phyloP scores from a whole-genome alignment of 1,140 invertebrate species.

The Drosophila yakuba region DNA sequence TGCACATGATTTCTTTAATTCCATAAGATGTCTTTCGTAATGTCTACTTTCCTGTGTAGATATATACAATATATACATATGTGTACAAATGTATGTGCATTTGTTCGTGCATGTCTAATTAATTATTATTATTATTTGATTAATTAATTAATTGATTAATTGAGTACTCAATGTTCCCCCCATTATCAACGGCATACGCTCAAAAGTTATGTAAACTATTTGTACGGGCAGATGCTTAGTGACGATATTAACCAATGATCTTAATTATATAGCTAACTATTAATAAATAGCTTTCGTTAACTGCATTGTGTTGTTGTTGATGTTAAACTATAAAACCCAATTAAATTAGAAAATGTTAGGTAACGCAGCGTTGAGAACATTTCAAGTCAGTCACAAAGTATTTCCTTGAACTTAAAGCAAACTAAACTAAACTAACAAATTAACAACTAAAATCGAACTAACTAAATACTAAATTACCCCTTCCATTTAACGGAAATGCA shows the following conservation, averaged over 20 bases:
- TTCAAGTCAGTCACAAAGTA: conserved; percentile 42
- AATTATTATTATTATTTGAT: conserved; percentile 14
- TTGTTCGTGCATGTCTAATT: conserved; percentile 33
- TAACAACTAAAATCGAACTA: neutral
- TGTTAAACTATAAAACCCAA: conserved; percentile 34
- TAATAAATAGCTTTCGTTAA: conserved; percentile 42
- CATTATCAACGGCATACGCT: conserved; percentile 29
- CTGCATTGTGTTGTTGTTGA: conserved; percentile 47
- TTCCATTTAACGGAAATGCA: neutral
- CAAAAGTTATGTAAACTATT: conserved; percentile 31
- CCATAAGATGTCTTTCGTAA: conserved; percentile 22
- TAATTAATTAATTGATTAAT: neutral
- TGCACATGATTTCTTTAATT: conserved; percentile 34
- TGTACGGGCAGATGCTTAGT: conserved; percentile 18
- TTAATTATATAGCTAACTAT: conserved; percentile 34
- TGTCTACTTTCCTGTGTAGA: conserved; percentile 39
- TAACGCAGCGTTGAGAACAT: conserved; percentile 43
- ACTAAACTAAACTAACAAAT: neutral
- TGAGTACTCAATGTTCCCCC: conserved; percentile 4
- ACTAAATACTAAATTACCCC: neutral
- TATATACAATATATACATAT: conserved; percentile 12
- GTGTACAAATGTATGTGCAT: conserved; percentile 25
- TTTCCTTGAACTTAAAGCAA: conserved; percentile 28
- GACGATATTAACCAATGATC: conserved; percentile 33
- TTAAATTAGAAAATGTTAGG: conserved; percentile 38